phyloP scores from a whole-genome alignment of 2,888 invertebrate species.

The Thera britannica region DNA sequence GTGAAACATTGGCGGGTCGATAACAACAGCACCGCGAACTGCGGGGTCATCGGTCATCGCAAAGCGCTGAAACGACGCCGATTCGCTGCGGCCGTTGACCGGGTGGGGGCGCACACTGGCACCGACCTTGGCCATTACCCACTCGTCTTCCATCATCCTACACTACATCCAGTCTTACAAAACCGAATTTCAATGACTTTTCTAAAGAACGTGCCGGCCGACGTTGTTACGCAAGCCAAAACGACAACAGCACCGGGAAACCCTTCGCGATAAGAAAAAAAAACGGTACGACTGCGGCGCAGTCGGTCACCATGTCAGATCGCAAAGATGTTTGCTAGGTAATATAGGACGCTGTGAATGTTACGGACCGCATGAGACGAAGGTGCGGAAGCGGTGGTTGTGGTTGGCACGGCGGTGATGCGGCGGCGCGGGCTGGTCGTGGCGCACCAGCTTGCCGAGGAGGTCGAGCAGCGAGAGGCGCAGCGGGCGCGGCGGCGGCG shows the following conservation, averaged over 20 bases:
- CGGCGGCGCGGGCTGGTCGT: constrained; percentile 74
- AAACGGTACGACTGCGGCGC: constrained; percentile 33
- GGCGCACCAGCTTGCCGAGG: constrained; percentile 86
- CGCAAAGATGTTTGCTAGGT: background rate
- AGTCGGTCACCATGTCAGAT: constrained; percentile 15
- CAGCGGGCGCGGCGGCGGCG: constrained; percentile 89
- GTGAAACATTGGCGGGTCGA: constrained; percentile 71
- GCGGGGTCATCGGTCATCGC: constrained; percentile 56
- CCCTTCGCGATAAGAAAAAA: constrained; percentile 20
- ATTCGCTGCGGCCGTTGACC: constrained; percentile 74
- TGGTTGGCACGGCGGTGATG: constrained; percentile 75
- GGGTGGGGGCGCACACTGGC: constrained; percentile 69
- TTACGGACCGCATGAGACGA: constrained; percentile 80
- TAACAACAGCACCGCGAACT: constrained; percentile 70
- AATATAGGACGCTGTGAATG: background rate
- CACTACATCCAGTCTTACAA: constrained; percentile 33
- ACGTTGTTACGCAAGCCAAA: constrained; percentile 33
- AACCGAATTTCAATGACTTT: constrained; percentile 28
- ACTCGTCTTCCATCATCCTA: constrained; percentile 47
- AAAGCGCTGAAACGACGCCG: constrained; percentile 66
- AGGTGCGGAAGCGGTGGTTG: constrained; percentile 84
- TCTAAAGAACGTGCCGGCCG: constrained; percentile 27
- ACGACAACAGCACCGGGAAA: constrained; percentile 30
- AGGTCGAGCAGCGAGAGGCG: constrained; percentile 88
- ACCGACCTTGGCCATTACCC: constrained; percentile 69